phyloP scores from a whole-genome alignment of 2,888 invertebrate species.

The Cataglyphis albicans region DNA sequence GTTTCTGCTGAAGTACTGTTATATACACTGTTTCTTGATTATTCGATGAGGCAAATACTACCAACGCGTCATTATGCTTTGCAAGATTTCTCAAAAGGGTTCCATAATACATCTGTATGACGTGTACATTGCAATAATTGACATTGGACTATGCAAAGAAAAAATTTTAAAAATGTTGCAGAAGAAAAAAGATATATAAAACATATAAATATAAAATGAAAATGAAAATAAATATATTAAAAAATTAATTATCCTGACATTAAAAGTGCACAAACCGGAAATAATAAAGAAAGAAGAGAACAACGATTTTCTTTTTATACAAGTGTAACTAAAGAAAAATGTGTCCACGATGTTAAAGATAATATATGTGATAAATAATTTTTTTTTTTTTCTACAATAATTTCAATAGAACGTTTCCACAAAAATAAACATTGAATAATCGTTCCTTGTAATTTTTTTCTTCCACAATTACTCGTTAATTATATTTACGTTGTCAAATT shows the following conservation, averaged over 20 bases:
- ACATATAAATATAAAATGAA: background rate
- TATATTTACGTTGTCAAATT: background rate
- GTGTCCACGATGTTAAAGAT: background rate
- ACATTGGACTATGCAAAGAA: background rate
- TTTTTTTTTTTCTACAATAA: background rate
- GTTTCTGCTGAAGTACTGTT: slow-evolving; percentile 14
- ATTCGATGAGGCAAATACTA: slow-evolving; percentile 9
- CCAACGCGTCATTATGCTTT: slow-evolving; percentile 8
- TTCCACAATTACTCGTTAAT: background rate
- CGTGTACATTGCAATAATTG: slow-evolving; percentile 15
- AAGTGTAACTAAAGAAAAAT: background rate
- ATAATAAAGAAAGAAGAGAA: background rate
- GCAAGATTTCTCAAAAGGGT: slow-evolving; percentile 24
- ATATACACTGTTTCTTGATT: slow-evolving; percentile 24
- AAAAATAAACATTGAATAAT: background rate
- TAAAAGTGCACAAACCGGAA: background rate
- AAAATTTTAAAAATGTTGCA: background rate
- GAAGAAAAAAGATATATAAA: background rate
- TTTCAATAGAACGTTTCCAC: background rate
- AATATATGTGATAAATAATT: background rate
- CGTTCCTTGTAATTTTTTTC: background rate
- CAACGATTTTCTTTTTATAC: background rate
- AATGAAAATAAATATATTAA: background rate
- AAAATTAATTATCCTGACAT: background rate
- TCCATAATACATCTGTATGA: slow-evolving; percentile 6